Conservation (phyloP, 2,113 vertebrate species). For the Merops nubicus region DNA sequence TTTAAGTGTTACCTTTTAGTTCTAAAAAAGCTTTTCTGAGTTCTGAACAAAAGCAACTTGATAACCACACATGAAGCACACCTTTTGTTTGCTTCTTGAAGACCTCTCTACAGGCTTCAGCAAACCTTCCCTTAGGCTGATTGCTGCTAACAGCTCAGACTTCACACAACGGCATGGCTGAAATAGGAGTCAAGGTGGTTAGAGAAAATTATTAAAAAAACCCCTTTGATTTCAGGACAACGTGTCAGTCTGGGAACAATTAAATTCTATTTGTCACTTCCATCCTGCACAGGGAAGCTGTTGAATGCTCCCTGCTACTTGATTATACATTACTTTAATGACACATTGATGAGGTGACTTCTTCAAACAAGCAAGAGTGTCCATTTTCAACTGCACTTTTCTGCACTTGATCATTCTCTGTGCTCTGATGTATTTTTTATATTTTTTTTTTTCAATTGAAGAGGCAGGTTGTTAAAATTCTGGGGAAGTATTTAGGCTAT, state of each 20-base stretch:
- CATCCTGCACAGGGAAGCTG: not conserved
- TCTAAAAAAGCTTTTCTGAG: not conserved
- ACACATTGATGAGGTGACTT: slow-evolving; percentile 38
- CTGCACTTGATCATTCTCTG: not conserved
- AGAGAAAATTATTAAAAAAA: not conserved
- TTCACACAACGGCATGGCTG: not conserved
- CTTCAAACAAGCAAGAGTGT: slow-evolving; percentile 1
- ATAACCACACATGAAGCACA: not conserved
- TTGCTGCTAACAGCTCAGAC: not conserved
- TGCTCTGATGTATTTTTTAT: not conserved
- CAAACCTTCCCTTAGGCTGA: not conserved
- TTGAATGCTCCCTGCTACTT: not conserved
- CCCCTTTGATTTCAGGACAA: not conserved
- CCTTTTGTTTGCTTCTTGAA: not conserved
- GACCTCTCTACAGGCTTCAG: not conserved
- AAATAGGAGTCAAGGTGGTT: not conserved
- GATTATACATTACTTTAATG: slow-evolving; percentile 7
- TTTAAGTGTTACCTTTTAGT: not conserved
- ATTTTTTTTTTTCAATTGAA: not conserved
- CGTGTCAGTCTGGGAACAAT: not conserved
- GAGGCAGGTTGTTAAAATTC: slow-evolving; percentile 24
- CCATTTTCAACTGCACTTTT: not conserved
- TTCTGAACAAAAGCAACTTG: not conserved
- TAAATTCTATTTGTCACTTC: slow-evolving; percentile 11
- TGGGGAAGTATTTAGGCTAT: not conserved